A percentile compares a stretch with the other conserved stretches of the same genome.
Evolutionary conservation across 2,113 vertebrate species (phyloP).

Genomic region (Todiramphus saurophagus): DNA sequence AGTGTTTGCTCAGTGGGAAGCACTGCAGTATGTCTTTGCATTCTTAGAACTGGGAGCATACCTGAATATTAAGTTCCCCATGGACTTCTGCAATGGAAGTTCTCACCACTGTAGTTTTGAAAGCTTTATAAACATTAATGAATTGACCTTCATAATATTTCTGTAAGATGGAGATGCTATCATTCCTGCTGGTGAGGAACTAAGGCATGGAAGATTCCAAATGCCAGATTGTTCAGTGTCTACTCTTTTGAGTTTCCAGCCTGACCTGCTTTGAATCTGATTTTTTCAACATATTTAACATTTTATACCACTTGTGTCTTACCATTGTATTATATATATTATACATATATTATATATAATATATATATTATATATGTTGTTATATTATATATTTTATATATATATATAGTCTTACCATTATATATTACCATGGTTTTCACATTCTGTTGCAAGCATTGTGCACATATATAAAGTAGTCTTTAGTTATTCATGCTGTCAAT

Average conservation of each 20-base stretch:
- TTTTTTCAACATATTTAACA: neutral
- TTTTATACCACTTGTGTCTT: neutral
- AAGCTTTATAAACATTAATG: neutral
- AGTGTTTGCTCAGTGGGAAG: neutral
- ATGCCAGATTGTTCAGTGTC: neutral
- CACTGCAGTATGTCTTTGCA: neutral
- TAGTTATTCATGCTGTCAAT: neutral
- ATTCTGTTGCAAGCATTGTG: neutral
- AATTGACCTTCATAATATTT: slow-evolving; percentile 7
- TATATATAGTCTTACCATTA: neutral
- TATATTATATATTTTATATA: too few species aligned
- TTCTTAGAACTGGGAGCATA: neutral
- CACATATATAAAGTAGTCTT: neutral
- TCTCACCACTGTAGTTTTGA: neutral
- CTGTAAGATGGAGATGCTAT: neutral
- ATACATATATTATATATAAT: too few species aligned
- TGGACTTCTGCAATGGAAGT: neutral
- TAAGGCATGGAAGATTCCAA: neutral
- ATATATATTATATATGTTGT: too few species aligned
- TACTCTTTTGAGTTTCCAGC: neutral
- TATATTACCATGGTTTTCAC: neutral
- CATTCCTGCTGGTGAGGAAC: neutral
- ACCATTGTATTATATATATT: too few species aligned
- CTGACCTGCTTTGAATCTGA: neutral
- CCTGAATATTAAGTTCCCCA: neutral